Evolutionary conservation across 2,888 invertebrate species (phyloP), one percentile per base, ranked within the genome.

Genomic region (Cantharis flavilabris): DNA sequence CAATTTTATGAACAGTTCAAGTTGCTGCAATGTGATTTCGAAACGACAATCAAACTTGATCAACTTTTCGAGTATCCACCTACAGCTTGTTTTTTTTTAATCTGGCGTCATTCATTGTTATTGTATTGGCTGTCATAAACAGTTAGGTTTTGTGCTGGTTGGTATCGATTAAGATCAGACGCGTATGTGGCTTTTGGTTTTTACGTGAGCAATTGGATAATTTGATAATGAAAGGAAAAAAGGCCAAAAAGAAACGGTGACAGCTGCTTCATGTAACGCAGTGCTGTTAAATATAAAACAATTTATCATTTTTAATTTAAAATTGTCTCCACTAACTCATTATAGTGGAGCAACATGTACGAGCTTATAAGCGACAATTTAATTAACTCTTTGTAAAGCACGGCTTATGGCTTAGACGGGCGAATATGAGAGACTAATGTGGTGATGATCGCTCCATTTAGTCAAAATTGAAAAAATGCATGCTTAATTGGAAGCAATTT

Each of bases 261-360:
- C 65, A 67, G 65, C 65, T 67, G 65, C 26, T 67, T 67, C 65
- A 26, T 67, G 18, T 67, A 67, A 49, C 65, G 18, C 26, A 67
- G 26, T 23, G 72, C 70, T 65, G 70, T 70, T 75, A 78, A 49
- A 79, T 79, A 78, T 79, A 72, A 71, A 75, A 64, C 70, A 63
- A 75, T 76, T 79, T 76, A 76, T 80, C 80, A 80, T 80, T 80
- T 80, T 80, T 80, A 78, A 78, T 78, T 79, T 78, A 74, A 77
- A 76, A 70, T 30, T 70, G 70, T 33, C 70, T 28, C 28, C 33
- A 33, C 26, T 70, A 70, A 71, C 71, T 49, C 49, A 49, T 49
- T 33, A 33, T 28, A 70, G 33, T 70, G 70, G 33, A 28, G 70
- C 70, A 70, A 70, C 33, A 70, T 33, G 30, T 18, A 28, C 70